Evolutionary conservation across 2,888 invertebrate genomes (phyloP).

Genomic region (Lasioglossum pauxillum): DNA sequence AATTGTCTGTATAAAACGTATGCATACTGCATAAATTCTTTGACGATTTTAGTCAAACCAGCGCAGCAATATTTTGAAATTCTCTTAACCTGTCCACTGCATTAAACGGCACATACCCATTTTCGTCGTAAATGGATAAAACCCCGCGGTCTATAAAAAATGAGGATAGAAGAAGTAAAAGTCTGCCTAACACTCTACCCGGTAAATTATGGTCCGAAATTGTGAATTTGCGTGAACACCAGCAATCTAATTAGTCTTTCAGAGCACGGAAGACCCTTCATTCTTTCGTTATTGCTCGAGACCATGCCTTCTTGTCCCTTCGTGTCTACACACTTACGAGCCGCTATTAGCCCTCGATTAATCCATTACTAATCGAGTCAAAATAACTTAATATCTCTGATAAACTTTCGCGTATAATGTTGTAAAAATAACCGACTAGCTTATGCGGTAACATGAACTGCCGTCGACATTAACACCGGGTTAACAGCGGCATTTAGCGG

Average conservation of each 20-base stretch:
- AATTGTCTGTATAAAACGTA: too few relatives aligned
- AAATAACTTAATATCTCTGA: not conserved
- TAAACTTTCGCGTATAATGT: not conserved
- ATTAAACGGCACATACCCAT: too few relatives aligned
- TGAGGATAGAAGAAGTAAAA: not conserved
- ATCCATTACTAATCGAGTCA: not conserved
- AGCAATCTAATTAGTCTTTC: not conserved
- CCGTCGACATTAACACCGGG: too few relatives aligned
- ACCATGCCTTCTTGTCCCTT: not conserved
- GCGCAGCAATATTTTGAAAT: too few relatives aligned
- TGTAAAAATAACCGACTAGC: not conserved
- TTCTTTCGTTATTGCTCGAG: not conserved
- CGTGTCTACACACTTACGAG: not conserved
- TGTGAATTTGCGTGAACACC: not conserved
- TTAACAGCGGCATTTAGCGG: too few relatives aligned
- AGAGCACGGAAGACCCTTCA: not conserved
- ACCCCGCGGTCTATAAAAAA: not conserved
- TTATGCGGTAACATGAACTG: not conserved
- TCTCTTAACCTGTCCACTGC: too few relatives aligned
- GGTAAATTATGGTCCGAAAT: not conserved
- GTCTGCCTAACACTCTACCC: not conserved
- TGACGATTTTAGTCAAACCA: too few relatives aligned
- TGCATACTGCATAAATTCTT: too few relatives aligned
- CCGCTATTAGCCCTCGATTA: not conserved
- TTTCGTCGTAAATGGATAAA: too few relatives aligned